These are phyloP conservation scores for Hymenochirus boettgeri DNA, from an alignment of 2,113 vertebrate genomes.

Conservation along the genomic window DNA sequence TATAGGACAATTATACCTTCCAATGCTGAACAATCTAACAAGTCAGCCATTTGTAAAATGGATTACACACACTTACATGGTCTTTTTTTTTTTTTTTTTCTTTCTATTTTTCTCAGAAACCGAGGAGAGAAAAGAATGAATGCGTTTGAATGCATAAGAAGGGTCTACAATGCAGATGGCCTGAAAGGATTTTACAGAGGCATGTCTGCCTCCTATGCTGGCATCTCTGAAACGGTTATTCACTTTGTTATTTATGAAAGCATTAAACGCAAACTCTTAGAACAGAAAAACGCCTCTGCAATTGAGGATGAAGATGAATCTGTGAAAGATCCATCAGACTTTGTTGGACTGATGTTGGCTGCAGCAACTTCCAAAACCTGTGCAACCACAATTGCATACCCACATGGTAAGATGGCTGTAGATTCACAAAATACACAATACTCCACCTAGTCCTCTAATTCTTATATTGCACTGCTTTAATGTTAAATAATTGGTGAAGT, in stretches of 20 bases:
- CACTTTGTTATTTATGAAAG: constrained; percentile 98
- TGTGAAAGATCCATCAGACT: constrained; percentile 87
- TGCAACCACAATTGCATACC: constrained; percentile 92
- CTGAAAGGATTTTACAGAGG: constrained; percentile 92
- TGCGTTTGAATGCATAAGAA: constrained; percentile 84
- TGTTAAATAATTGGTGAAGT: too few species aligned
- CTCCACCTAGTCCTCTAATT: too few species aligned
- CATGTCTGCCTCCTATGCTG: constrained; percentile 96
- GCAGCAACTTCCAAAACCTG: constrained; percentile 97
- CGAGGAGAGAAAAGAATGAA: constrained; percentile 87
- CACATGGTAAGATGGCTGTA: constrained; percentile 77
- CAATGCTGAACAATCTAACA: too few species aligned
- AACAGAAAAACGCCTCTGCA: constrained; percentile 68
- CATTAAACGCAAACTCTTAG: constrained; percentile 87
- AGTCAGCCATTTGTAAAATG: too few species aligned
- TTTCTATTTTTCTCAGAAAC: constrained; percentile 66
- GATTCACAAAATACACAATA: too few species aligned
- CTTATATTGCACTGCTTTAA: too few species aligned
- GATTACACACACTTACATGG: too few species aligned
- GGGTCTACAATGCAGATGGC: constrained; percentile 89
- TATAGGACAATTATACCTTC: too few species aligned
- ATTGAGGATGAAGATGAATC: constrained; percentile 81
- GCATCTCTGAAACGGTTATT: constrained; percentile 98
- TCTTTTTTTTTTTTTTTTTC: not conserved
- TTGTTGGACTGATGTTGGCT: constrained; percentile 94